Percentiles rank a stretch among this genome's conserved stretches.
phyloP scores from a whole-genome alignment of 1,140 invertebrate species.

The Lordiphosa stackelbergi region DNA sequence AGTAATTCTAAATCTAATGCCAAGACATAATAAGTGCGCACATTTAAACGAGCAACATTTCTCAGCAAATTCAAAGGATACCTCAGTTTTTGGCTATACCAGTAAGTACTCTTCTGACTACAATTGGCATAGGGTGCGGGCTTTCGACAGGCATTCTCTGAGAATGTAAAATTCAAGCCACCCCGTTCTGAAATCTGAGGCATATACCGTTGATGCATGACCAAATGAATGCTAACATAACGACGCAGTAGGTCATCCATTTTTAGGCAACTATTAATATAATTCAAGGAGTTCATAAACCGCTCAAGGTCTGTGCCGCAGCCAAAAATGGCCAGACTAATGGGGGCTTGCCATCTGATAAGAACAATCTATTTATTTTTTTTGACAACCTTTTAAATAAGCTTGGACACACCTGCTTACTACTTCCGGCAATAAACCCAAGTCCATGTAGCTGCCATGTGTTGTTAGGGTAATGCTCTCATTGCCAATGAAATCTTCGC shows the following conservation, averaged over 20 bases:
- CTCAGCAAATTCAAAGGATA: constrained; percentile 34
- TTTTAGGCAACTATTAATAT: constrained; percentile 81
- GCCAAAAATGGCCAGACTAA: constrained; percentile 85
- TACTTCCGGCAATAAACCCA: constrained; percentile 11
- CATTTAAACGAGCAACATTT: constrained; percentile 29
- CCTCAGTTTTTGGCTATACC: constrained; percentile 4
- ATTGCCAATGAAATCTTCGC: constrained; percentile 5
- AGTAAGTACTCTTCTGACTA: constrained; percentile 4
- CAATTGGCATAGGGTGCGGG: neutral
- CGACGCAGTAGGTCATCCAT: constrained; percentile 82
- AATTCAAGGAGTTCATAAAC: constrained; percentile 82
- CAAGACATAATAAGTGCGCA: constrained; percentile 26
- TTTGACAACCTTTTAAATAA: neutral
- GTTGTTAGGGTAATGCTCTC: constrained; percentile 36
- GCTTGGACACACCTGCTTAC: constrained; percentile 17
- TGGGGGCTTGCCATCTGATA: constrained; percentile 81
- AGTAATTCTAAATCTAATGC: constrained; percentile 27
- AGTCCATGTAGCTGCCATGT: constrained; percentile 27
- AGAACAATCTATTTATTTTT: neutral
- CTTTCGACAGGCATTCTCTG: neutral
- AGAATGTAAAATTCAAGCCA: constrained; percentile 73
- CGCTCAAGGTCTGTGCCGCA: constrained; percentile 83
- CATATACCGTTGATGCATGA: constrained; percentile 87
- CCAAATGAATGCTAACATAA: constrained; percentile 89
- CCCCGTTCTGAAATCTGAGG: constrained; percentile 84